Evolutionary conservation across 2,797 vertebrate genomes (phyloP), one percentile per base, ranked within the genome.

Genomic region (Perodicticus potto): DNA sequence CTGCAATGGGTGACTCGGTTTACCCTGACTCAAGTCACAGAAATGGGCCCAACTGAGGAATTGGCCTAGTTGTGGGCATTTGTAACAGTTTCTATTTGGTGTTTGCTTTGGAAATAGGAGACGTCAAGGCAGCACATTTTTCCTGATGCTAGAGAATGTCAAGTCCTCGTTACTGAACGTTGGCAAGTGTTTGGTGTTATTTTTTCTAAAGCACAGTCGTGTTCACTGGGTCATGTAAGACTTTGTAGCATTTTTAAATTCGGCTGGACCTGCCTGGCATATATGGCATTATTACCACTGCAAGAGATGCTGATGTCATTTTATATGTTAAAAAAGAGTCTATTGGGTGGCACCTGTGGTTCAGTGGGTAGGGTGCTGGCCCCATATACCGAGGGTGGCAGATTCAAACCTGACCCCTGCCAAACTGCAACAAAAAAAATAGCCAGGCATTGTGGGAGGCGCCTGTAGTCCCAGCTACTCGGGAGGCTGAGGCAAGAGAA

Each of bases 11-110:
- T 25, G 67, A 77, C 43, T 49, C 49, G 22, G 13, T 74, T 69
- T n/a, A n/a, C 22, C 23, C 29, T 1, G 7, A 72, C 3, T 45
- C 55, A 1, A 0, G 0, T 70, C 65, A 37, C 29, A n/a, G 85
- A 72, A n/a, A 40, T 19, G n/a, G 69, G 22, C 14, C 8, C 27
- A 32, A 1, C 7, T 5, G 22, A 34, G 55, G 29, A 32, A 27
- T 16, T 40, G 63, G 67, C 53, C 65, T 57, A 4, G 16, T 1
- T 4, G 4, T 49, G 45, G 40, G 32, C 11, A 7, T 27, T 32
- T 16, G 1, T 13, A 13, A 11, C 14, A 11, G 37, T 19, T 14
- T 82, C 37, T 4, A 32, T 14, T 45, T 45, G 17, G 6, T 7
- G 1, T 23, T 43, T 86, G 23, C 17, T 81, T 34, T 34, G n/a